Conservation (phyloP, 2,113 vertebrate genomes). For the Gopherus flavomarginatus region DNA sequence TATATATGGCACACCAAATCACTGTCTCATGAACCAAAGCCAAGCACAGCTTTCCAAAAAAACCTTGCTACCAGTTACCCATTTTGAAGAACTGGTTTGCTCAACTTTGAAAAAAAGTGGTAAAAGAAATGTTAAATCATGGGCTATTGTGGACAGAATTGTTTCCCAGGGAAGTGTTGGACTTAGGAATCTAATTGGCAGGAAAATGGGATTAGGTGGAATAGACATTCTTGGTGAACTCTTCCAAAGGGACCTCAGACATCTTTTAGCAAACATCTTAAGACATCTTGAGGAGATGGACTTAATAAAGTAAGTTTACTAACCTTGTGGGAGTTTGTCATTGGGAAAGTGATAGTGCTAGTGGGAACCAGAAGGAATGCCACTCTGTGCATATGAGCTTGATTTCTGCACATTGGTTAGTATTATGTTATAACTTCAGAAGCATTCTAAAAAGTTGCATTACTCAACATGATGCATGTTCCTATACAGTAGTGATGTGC, state of each 20-base stretch:
- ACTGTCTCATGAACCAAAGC: conserved; percentile 53
- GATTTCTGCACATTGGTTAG: not conserved
- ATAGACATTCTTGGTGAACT: conserved; percentile 88
- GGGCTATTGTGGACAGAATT: conserved; percentile 80
- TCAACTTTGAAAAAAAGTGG: conserved; percentile 83
- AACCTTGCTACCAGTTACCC: conserved; percentile 82
- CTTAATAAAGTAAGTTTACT: conserved; percentile 88
- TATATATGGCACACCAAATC: conserved; percentile 63
- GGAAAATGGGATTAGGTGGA: conserved; percentile 88
- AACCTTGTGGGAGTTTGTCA: not conserved
- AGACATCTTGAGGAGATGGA: conserved; percentile 84
- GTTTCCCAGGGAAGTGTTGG: conserved; percentile 73
- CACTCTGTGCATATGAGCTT: not conserved
- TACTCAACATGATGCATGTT: not conserved
- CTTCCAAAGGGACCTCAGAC: conserved; percentile 84
- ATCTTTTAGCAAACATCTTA: conserved; percentile 85
- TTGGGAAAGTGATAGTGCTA: not conserved
- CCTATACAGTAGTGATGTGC: not conserved
- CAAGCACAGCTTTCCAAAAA: conserved; percentile 61
- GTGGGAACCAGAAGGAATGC: not conserved
- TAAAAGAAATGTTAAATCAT: conserved; percentile 83
- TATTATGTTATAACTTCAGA: not conserved
- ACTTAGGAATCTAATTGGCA: conserved; percentile 90
- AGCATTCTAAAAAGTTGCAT: not conserved
- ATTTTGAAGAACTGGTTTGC: conserved; percentile 88